phyloP scores from a whole-genome alignment of 2,797 vertebrate species.

The Champsocephalus gunnari region DNA sequence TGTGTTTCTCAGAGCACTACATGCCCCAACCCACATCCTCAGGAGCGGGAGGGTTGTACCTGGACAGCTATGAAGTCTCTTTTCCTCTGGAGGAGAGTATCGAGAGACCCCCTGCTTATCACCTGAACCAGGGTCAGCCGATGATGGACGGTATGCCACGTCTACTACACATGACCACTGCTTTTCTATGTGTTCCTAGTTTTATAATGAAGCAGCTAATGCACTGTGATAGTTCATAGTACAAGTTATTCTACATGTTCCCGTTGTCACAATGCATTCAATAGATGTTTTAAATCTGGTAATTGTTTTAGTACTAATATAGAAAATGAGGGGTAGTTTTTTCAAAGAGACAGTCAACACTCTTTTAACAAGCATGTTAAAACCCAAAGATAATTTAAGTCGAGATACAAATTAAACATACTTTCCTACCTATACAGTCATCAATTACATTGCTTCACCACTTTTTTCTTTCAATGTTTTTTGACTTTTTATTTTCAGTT shows the following conservation, averaged over 20 bases:
- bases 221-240: not conserved
- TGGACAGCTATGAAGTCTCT: conserved; percentile 85
- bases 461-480: not conserved
- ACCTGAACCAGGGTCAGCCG: conserved; percentile 79
- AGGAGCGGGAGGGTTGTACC: conserved; percentile 74
- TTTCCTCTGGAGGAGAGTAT: conserved; percentile 85
- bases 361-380: not conserved
- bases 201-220: not conserved
- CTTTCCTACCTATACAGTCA: not conserved
- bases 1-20: conserved; percentile 57
- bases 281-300: not conserved
- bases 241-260: too few relatives aligned
- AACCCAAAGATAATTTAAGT: not conserved
- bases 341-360: not conserved
- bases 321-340: not conserved
- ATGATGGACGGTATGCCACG: conserved; percentile 82
- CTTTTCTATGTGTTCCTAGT: not conserved
- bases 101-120: conserved; percentile 76
- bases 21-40: conserved; percentile 31
- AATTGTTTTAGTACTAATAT: not conserved
- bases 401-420: not conserved
- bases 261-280: not conserved
- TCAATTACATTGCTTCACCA: not conserved
- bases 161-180: not conserved
- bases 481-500: too few relatives aligned